Percentiles rank a stretch among this genome's conserved stretches.
Conservation (phyloP, 2,113 vertebrate species). For the Suricata suricatta region DNA sequence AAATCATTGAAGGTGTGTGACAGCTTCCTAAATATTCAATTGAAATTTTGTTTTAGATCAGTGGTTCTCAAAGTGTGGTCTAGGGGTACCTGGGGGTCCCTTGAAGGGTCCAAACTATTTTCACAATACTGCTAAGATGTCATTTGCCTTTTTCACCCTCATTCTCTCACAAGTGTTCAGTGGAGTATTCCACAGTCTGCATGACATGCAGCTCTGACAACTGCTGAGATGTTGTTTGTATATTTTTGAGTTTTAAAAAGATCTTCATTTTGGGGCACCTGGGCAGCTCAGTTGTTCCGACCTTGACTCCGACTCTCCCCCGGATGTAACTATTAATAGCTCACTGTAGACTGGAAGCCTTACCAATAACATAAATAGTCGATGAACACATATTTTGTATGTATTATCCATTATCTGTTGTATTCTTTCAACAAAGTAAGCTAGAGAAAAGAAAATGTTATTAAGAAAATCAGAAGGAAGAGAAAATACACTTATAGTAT, state of each 20-base stretch:
- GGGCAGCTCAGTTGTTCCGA: no score
- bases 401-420: background rate
- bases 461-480: background rate
- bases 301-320: background rate
- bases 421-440: background rate
- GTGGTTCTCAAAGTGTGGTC: background rate
- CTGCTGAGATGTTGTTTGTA: background rate
- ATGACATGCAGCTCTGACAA: no score
- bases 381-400: background rate
- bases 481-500: background rate
- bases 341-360: background rate
- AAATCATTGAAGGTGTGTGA: background rate
- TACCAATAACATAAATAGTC: background rate
- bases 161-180: background rate
- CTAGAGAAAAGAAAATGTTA: background rate
- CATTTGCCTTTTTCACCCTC: background rate
- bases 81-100: background rate
- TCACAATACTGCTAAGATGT: background rate
- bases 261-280: background rate
- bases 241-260: background rate
- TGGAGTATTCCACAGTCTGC: no score
- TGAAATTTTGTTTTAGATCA: background rate
- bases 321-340: background rate
- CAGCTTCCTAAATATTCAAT: background rate
- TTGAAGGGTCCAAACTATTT: background rate